Base-by-base conservation (phyloP, 2,113 vertebrate genomes). In the Peromyscus maniculatus region DNA sequence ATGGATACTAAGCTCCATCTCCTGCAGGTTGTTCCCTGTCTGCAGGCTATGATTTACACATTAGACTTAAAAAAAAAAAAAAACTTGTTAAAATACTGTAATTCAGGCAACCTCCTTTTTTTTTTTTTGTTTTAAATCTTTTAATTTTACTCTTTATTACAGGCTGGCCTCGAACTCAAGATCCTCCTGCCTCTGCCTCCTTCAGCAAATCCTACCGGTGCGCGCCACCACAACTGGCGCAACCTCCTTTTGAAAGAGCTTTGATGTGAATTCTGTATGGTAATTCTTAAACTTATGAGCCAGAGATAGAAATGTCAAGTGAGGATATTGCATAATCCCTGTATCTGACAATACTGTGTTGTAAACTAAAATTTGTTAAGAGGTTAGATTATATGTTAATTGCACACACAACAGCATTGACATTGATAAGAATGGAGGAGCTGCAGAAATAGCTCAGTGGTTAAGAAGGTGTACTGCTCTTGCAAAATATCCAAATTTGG, bases 281-380 rank as follows among this genome's bases (percentile, higher is more conserved):
- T 74, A 77, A 21, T 95, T 94, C 49, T 93, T 87, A 57, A 87
- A 72, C 49, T 95, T 93, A 55, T 72, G n/a, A 91, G 33, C 43
- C 39, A 90, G 71, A 93, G 78, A 78, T 19, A 24, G 67, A 39
- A 95, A 57, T 82, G 55, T 0, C 46, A 87, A 66, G 24, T 80
- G 49, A 87, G 55, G n/a, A 36, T 75, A 11, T 0, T 39, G 26
- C 33, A 13, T 17, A 67, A 62, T 88, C 31, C 28, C 57, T 72
- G 7, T 55, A 17, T 71, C 55, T 33, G 31, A 26, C 7, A 52
- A 33, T 69, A 49, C 2, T 80, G 24, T 86, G 19, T 87, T 80
- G 12, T 21, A 28, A 64, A 26, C 26, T 80, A 39, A 24, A 55
- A 26, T 52, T 43, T 64, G 8, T 21, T 59, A 55, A 57, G 24